phyloP scores from a whole-genome alignment of 2,888 invertebrate species.

The Morpho achilles region DNA sequence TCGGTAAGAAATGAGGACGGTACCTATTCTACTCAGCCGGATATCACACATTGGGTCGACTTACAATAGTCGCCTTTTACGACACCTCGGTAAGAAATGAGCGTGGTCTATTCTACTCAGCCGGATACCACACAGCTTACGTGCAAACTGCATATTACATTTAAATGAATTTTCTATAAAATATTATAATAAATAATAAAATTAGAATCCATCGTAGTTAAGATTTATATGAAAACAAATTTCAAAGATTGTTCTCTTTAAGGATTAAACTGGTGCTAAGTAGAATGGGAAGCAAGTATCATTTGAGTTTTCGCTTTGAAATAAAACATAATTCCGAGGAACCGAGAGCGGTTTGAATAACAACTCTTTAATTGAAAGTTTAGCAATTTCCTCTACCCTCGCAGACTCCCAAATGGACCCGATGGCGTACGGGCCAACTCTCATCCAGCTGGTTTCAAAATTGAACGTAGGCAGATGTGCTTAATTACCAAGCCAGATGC shows the following conservation, averaged over 20 bases:
- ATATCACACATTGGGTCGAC: too few species aligned
- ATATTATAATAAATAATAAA: too few species aligned
- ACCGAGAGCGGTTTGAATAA: conserved; percentile 73
- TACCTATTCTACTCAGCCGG: too few species aligned
- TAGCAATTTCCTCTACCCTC: conserved; percentile 75
- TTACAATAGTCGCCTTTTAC: too few species aligned
- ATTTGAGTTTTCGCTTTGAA: conserved; percentile 62
- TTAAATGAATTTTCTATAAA: too few species aligned
- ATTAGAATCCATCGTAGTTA: too few species aligned
- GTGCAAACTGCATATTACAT: too few species aligned
- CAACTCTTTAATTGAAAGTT: conserved; percentile 80
- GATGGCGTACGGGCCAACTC: conserved; percentile 58
- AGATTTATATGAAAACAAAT: conserved; percentile 37
- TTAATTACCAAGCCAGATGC: conserved; percentile 76
- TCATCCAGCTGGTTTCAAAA: conserved; percentile 74
- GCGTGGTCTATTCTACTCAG: too few species aligned
- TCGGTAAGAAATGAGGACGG: too few species aligned
- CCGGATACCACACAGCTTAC: too few species aligned
- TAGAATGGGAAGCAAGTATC: conserved; percentile 61
- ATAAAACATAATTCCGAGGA: conserved; percentile 73
- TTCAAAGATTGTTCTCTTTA: conserved; percentile 45
- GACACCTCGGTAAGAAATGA: too few species aligned
- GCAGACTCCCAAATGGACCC: conserved; percentile 67
- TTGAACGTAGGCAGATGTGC: conserved; percentile 78
- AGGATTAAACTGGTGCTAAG: conserved; percentile 56